Base-by-base conservation (phyloP, 2,113 vertebrate genomes). In the Nerophis lumbriciformis region DNA sequence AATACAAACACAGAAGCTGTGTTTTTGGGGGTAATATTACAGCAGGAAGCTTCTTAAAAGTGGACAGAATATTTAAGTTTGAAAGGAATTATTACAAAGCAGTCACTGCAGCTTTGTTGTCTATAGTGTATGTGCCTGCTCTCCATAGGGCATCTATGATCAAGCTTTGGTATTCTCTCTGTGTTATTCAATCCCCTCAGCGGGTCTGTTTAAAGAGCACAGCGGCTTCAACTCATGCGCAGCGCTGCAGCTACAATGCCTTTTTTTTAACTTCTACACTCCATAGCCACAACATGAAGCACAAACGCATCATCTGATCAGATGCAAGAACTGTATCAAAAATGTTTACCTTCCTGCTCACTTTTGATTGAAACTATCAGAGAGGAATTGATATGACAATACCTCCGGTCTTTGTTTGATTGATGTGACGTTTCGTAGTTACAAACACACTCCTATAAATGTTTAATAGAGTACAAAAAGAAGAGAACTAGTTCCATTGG, bases 81-180 rank as follows among this genome's bases (percentile, higher is more conserved):
- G 55, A 57, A 12, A 44, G 16, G 55, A 19, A 44, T 14, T 8
- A 5, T 16, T 50, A n/a, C 16, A 49, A 69, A 66, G 14, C 57
- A 42, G 45, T 71, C 28, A 14, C 49, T 21, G 54, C 21, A 63
- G 48, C 38, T 58, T 61, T 65, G 38, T 16, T 49, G n/a, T 63
- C 58, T 39, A 47, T 28, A 38, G 14, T 59, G 19, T 73, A 44
- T 54, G 57, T 53, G n/a, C 61, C 6, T 48, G 19, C 37, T 53
- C 49, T 71, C 63, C 48, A 53, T 19, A 47, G 56, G 53, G 53
- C 42, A 65, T 48, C 52, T 51, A 52, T 54, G 54, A 50, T 63
- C 7, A 13, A 21, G 66, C 37, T 63, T 75, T 53, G 61, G 73
- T 59, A 65, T 69, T 68, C 54, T 65, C 63, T 50, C 50, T 50